phyloP scores from a whole-genome alignment of 2,113 vertebrate genomes.

The Sinocyclocheilus anshuiensis region DNA sequence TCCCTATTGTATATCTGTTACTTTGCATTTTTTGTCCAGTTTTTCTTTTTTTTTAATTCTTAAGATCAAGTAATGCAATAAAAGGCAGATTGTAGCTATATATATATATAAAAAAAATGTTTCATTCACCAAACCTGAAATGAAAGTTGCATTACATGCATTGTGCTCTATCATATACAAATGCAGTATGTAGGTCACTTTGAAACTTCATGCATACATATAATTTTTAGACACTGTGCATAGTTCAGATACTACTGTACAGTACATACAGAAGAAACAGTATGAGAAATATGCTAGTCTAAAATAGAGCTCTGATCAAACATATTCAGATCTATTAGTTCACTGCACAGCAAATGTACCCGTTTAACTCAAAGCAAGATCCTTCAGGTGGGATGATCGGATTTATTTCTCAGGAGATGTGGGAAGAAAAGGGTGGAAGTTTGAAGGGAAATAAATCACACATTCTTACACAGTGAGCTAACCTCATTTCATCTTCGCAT shows the following conservation, averaged over 20 bases:
- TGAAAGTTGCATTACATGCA: background rate
- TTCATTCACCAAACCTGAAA: background rate
- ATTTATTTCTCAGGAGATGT: constrained; percentile 25
- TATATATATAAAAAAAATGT: too few relatives aligned
- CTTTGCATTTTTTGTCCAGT: too few relatives aligned
- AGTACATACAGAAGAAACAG: background rate
- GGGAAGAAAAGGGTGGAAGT: constrained; percentile 32
- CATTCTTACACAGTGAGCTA: constrained; percentile 51
- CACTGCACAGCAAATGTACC: background rate
- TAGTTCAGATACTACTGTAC: background rate
- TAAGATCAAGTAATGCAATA: too few relatives aligned
- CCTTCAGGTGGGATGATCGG: background rate
- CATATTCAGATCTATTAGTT: background rate
- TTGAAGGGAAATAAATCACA: constrained; percentile 51
- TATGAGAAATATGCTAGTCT: background rate
- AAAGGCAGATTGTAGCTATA: too few relatives aligned
- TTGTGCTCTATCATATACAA: background rate
- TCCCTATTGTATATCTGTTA: too few relatives aligned
- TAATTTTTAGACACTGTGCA: background rate
- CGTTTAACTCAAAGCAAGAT: background rate
- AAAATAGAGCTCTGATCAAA: background rate
- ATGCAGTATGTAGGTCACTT: background rate
- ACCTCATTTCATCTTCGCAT: constrained; percentile 20
- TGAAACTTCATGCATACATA: background rate
- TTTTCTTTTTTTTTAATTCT: too few relatives aligned